These are phyloP conservation scores for Drosophila colorata DNA, from an alignment of 2,888 invertebrate genomes.

Conservation along the genomic window DNA sequence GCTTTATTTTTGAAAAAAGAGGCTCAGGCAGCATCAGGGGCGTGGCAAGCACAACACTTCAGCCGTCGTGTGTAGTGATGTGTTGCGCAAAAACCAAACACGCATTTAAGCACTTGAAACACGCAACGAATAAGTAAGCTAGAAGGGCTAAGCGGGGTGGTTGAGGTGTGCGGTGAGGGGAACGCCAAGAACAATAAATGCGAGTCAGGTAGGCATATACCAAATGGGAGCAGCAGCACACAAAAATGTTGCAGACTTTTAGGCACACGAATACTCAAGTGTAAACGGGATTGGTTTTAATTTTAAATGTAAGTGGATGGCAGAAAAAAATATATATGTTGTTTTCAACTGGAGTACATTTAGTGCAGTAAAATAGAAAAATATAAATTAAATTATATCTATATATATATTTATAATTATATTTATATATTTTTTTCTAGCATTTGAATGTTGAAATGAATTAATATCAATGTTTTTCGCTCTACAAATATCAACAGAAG, in stretches of 20 bases:
- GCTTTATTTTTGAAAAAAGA: conserved; percentile 46
- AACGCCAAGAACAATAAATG: conserved; percentile 35
- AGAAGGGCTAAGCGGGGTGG: neutral
- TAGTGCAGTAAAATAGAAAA: too few relatives aligned
- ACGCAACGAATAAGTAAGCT: conserved; percentile 27
- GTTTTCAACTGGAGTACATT: neutral
- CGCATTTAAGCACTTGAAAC: conserved; percentile 50
- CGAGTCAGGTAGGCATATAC: conserved; percentile 49
- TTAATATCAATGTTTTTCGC: too few relatives aligned
- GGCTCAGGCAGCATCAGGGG: conserved; percentile 21
- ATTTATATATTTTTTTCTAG: too few relatives aligned
- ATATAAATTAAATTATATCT: too few relatives aligned
- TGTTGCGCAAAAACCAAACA: conserved; percentile 46
- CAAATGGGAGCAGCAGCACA: conserved; percentile 23
- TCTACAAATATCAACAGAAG: too few relatives aligned
- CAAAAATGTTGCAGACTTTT: conserved; percentile 71
- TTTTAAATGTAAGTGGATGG: neutral
- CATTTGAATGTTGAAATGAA: too few relatives aligned
- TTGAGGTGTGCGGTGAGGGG: too few relatives aligned
- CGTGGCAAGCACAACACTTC: conserved; percentile 49
- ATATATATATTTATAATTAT: too few relatives aligned
- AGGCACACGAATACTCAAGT: conserved; percentile 32
- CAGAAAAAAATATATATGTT: neutral
- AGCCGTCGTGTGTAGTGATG: conserved; percentile 21
- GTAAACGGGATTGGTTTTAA: conserved; percentile 4